phyloP scores from a whole-genome alignment of 2,113 vertebrate species.

The Phocoena phocoena region DNA sequence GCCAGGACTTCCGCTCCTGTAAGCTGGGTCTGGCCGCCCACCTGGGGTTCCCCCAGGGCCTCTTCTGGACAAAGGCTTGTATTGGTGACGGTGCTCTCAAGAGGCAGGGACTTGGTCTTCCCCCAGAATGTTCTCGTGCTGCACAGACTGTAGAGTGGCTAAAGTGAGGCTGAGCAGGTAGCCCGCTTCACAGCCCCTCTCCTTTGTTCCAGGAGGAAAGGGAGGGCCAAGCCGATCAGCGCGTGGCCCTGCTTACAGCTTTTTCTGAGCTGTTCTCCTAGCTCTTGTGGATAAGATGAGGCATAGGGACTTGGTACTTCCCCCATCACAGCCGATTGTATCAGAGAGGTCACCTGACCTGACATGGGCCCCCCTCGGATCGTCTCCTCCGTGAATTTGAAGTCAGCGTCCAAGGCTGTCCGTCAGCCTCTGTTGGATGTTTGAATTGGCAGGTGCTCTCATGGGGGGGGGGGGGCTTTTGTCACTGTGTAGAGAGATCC shows the following conservation, averaged over 20 bases:
- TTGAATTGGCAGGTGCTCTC: not conserved
- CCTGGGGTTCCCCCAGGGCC: not conserved
- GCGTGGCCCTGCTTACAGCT: not conserved
- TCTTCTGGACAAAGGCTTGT: not conserved
- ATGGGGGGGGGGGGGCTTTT: not conserved
- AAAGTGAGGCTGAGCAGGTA: not conserved
- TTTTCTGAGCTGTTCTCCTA: constrained; percentile 11
- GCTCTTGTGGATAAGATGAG: not conserved
- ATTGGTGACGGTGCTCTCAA: not conserved
- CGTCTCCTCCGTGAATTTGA: not conserved
- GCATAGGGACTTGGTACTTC: not conserved
- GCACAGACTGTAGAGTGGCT: not conserved
- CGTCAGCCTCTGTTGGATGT: not conserved
- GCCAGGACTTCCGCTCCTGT: not conserved
- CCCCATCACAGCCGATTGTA: not conserved
- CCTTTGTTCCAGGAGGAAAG: not conserved
- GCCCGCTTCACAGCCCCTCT: not conserved
- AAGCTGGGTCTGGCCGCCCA: not conserved
- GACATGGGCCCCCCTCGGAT: not conserved
- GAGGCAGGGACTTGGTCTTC: not conserved
- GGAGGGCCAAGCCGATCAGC: not conserved
- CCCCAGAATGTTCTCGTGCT: not conserved
- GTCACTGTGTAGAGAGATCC: not conserved
- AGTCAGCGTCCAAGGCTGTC: not conserved
- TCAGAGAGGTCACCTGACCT: not conserved